phyloP scores from a whole-genome alignment of 2,113 vertebrate species.

The Cinclus mexicanus region DNA sequence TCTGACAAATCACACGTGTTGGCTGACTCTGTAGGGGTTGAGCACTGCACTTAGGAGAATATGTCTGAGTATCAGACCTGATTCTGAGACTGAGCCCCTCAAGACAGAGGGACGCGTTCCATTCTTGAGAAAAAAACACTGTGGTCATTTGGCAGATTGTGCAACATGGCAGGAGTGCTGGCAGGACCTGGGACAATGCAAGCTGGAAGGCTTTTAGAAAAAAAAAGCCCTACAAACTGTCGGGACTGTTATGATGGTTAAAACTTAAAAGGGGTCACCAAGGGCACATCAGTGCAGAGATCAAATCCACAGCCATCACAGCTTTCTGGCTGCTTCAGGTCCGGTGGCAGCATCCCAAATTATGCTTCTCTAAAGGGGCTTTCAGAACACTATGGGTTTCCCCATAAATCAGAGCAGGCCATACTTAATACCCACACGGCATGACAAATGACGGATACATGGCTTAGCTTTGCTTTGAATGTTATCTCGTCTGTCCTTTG shows the following conservation, averaged over 20 bases:
- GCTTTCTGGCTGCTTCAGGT: neutral
- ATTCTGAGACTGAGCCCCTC: neutral
- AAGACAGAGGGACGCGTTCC: neutral
- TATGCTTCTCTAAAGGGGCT: neutral
- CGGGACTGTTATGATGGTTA: neutral
- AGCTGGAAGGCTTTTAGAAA: neutral
- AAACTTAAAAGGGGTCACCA: neutral
- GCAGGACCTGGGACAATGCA: neutral
- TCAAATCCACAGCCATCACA: rapidly evolving
- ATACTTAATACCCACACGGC: neutral
- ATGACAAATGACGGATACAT: neutral
- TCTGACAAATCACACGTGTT: neutral
- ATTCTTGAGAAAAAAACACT: neutral
- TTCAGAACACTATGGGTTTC: neutral
- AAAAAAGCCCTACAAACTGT: neutral
- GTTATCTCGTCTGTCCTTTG: neutral
- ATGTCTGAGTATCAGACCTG: no score
- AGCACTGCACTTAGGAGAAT: neutral
- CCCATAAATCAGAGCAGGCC: neutral
- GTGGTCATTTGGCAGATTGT: neutral
- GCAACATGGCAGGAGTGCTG: neutral
- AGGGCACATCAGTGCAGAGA: neutral
- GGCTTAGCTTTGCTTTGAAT: neutral
- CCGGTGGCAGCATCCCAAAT: neutral
- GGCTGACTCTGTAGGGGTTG: neutral